Percentiles rank a stretch among this genome's conserved stretches.
Evolutionary conservation across 92 coral and sea anemone species (phyloP).

Genomic region (Palythoa grandis): DNA sequence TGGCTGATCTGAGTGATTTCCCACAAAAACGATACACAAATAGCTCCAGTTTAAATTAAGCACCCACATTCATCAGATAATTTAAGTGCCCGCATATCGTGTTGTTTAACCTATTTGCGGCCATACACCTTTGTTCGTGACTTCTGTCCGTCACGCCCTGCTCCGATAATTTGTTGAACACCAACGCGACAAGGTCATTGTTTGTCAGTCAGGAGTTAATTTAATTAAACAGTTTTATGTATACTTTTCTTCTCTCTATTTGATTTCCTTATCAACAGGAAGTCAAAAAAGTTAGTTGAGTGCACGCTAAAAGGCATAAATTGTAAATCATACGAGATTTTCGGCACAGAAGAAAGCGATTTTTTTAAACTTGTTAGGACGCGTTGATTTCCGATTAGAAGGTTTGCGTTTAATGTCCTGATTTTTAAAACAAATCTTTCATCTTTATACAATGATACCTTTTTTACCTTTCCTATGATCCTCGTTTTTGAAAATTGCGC

Average conservation of each 20-base stretch:
- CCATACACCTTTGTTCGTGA: constrained; percentile 10
- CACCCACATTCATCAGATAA: constrained; percentile 30
- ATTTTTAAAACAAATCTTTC: background rate
- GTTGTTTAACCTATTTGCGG: constrained; percentile 17
- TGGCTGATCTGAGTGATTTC: constrained; percentile 16
- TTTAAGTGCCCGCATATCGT: constrained; percentile 28
- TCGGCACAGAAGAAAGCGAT: background rate
- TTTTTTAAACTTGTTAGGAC: background rate
- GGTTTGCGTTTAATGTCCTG: background rate
- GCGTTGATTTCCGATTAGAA: background rate
- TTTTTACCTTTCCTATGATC: background rate
- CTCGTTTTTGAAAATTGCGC: background rate
- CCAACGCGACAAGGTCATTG: background rate
- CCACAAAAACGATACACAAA: constrained; percentile 12
- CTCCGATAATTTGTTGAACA: background rate
- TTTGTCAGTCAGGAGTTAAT: background rate
- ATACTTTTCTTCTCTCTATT: background rate
- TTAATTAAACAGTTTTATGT: background rate
- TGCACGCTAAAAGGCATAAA: background rate
- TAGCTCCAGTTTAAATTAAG: constrained; percentile 11
- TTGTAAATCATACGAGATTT: background rate
- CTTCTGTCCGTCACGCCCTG: constrained; percentile 22
- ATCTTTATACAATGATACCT: background rate
- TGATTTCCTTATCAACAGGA: constrained; percentile 3
- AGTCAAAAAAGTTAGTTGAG: background rate